A percentile compares a stretch with the other conserved stretches of the same genome.
Conservation (phyloP, 2,797 vertebrate species). For the Morelia viridis region DNA sequence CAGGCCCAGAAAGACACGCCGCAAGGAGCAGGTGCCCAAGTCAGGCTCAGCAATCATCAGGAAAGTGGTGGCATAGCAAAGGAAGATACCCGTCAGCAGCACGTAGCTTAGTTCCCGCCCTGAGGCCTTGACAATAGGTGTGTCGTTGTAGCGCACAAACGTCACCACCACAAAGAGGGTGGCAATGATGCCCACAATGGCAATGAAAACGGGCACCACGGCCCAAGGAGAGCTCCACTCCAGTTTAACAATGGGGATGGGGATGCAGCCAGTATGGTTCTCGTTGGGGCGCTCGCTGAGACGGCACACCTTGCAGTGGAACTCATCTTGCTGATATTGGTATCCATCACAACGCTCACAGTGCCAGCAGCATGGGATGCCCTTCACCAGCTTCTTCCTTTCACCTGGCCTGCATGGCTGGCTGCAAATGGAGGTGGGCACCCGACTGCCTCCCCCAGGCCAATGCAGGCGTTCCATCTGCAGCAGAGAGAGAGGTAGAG, state of each 20-base stretch:
- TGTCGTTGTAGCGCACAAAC: constrained; percentile 94
- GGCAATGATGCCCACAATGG: constrained; percentile 88
- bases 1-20: constrained; percentile 90
- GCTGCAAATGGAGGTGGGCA: constrained; percentile 92
- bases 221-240: constrained; percentile 97
- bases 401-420: constrained; percentile 89
- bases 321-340: constrained; percentile 92
- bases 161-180: constrained; percentile 89
- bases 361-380: constrained; percentile 96
- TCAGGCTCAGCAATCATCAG: constrained; percentile 93
- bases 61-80: constrained; percentile 94
- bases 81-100: constrained; percentile 92
- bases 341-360: constrained; percentile 93
- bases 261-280: constrained; percentile 89
- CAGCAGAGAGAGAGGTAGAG: constrained; percentile 3
- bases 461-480: constrained; percentile 89
- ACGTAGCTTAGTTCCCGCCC: constrained; percentile 96
- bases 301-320: constrained; percentile 91
- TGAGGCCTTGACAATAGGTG: constrained; percentile 93
- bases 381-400: constrained; percentile 93
- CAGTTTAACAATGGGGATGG: constrained; percentile 92
- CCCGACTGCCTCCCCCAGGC: constrained; percentile 80
- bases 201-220: constrained; percentile 88
- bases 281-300: constrained; percentile 89
- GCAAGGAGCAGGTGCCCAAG: constrained; percentile 86